Percentiles rank a stretch among this genome's conserved stretches.
These are phyloP conservation scores for Neodiprion pinetum DNA, from an alignment of 1,140 invertebrate species.

Conservation along the genomic window DNA sequence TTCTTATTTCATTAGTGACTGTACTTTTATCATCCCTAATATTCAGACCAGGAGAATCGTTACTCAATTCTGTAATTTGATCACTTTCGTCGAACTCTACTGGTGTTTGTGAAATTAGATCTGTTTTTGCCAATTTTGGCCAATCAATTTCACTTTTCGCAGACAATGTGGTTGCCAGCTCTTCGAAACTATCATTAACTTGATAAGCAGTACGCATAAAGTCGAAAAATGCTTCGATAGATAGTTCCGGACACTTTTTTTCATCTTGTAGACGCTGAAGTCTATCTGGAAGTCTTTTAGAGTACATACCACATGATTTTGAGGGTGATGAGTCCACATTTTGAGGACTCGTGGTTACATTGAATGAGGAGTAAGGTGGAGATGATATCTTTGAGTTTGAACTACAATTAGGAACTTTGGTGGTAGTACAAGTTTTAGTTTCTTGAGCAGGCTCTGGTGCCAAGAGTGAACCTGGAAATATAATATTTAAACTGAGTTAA, in stretches of 20 bases:
- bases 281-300: conserved; percentile 17
- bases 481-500: background rate
- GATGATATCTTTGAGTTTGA: background rate
- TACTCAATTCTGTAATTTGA: conserved; percentile 19
- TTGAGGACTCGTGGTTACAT: background rate
- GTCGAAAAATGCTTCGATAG: conserved; percentile 74
- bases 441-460: background rate
- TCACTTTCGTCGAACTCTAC: conserved; percentile 27
- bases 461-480: background rate
- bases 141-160: conserved; percentile 68
- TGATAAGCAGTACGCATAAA: conserved; percentile 77
- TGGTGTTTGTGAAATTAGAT: conserved; percentile 42
- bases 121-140: conserved; percentile 64
- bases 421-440: background rate
- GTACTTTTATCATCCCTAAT: conserved; percentile 21
- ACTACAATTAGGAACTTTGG: background rate
- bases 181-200: conserved; percentile 69
- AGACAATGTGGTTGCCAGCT: conserved; percentile 62
- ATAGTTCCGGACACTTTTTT: conserved; percentile 62
- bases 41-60: conserved; percentile 11
- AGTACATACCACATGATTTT: background rate
- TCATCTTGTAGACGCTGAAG: conserved; percentile 31
- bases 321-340: background rate
- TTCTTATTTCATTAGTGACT: conserved; percentile 11
- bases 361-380: background rate